Evolutionary conservation across 2,113 vertebrate genomes (phyloP).

Genomic region (Aptenodytes patagonicus): DNA sequence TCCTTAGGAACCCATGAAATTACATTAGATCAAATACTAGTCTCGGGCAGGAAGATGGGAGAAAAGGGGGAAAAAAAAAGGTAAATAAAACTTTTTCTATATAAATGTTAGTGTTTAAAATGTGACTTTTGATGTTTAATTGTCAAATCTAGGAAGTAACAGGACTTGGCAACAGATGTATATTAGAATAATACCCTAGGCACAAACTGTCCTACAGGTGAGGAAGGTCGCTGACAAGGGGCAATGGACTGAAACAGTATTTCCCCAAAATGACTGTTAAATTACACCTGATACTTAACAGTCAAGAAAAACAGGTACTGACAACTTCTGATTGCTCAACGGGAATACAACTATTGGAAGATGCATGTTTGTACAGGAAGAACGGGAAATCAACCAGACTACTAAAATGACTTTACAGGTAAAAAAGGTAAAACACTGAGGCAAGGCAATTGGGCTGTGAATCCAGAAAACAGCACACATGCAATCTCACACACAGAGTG

Average conservation of each 20-base stretch:
- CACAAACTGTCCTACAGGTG: neutral
- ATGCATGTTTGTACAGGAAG: neutral
- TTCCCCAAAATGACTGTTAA: neutral
- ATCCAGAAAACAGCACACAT: neutral
- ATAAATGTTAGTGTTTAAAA: neutral
- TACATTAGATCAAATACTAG: neutral
- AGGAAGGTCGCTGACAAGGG: neutral
- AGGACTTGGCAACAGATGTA: neutral
- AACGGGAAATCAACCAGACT: neutral
- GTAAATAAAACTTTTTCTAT: neutral
- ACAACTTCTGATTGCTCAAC: neutral
- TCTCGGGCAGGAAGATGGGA: neutral
- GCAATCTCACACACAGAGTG: neutral
- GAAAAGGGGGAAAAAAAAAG: neutral
- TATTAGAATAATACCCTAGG: neutral
- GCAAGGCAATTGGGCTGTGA: neutral
- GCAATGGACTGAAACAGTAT: neutral
- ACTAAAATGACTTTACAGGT: neutral
- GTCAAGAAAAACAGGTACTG: constrained; percentile 8
- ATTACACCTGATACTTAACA: neutral
- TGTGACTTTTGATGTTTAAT: neutral
- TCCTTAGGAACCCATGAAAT: neutral
- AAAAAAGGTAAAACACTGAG: neutral
- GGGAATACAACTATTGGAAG: neutral
- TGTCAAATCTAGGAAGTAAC: neutral